A percentile compares a stretch with the other conserved stretches of the same genome.
Conservation (phyloP, 1,140 invertebrate genomes). For the Ceratoteleas bidentatus region DNA sequence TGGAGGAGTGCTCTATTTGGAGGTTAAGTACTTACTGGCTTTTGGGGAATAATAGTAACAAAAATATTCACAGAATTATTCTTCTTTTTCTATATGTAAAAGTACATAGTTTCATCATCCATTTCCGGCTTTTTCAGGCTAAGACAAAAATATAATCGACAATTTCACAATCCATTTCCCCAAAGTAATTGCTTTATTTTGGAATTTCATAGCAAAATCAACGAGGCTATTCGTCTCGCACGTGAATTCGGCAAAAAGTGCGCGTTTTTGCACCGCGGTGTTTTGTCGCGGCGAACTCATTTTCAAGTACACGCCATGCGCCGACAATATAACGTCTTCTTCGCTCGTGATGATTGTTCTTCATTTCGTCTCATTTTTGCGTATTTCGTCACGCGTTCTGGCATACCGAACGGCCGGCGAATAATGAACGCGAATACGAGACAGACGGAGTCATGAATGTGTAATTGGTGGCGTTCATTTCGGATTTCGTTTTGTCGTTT, state of each 20-base stretch:
- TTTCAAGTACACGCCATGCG: conserved; percentile 58
- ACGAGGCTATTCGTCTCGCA: too few relatives aligned
- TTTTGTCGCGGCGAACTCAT: conserved; percentile 58
- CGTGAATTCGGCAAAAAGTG: conserved; percentile 4
- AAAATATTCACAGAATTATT: too few relatives aligned
- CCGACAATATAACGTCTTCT: conserved; percentile 57
- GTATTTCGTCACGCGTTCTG: conserved; percentile 51
- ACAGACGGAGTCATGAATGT: conserved; percentile 22
- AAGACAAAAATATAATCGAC: too few relatives aligned
- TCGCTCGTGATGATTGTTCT: conserved; percentile 48
- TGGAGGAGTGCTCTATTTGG: too few relatives aligned
- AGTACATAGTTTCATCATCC: too few relatives aligned
- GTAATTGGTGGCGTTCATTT: conserved; percentile 41
- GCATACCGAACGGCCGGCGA: conserved; percentile 12
- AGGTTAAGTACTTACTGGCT: too few relatives aligned
- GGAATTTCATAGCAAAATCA: too few relatives aligned
- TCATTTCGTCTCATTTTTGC: conserved; percentile 54
- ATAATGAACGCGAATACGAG: conserved; percentile 34
- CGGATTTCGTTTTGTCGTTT: conserved; percentile 18
- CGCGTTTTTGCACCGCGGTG: conserved; percentile 14
- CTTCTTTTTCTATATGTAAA: too few relatives aligned
- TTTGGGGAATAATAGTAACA: too few relatives aligned
- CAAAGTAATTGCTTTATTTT: too few relatives aligned
- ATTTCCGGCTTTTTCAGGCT: too few relatives aligned
- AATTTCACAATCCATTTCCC: too few relatives aligned